A percentile compares a stretch with the other conserved stretches of the same genome.
These are phyloP conservation scores for Hippocampus mohnikei DNA, from an alignment of 2,113 vertebrate genomes.

Conservation along the genomic window DNA sequence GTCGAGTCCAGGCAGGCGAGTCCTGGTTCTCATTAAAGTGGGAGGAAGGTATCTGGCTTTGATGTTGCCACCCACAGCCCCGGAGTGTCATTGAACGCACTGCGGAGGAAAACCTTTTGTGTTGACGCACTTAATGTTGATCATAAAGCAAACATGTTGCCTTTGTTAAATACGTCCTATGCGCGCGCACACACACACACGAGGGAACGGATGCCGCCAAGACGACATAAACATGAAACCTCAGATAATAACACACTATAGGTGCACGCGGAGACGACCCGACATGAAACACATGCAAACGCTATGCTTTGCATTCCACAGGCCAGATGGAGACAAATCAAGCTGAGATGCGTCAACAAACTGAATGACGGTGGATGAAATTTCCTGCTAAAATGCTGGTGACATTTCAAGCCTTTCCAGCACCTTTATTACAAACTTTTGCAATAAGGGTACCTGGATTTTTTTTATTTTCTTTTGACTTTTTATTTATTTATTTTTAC, in stretches of 20 bases:
- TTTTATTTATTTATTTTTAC: too few relatives aligned
- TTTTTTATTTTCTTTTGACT: too few relatives aligned
- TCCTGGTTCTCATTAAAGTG: constrained; percentile 76
- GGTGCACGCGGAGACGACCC: constrained; percentile 13
- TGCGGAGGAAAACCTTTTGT: constrained; percentile 67
- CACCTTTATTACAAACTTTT: neutral
- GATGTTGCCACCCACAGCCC: constrained; percentile 77
- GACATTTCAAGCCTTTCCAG: neutral
- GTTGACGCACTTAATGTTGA: constrained; percentile 65
- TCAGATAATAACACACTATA: constrained; percentile 26
- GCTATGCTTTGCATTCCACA: constrained; percentile 31
- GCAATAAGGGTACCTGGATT: too few relatives aligned
- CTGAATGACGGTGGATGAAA: constrained; percentile 6
- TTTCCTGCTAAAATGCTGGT: neutral
- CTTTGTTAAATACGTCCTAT: constrained; percentile 70
- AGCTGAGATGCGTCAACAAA: constrained; percentile 41
- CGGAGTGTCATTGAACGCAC: constrained; percentile 71
- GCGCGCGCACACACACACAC: constrained; percentile 5
- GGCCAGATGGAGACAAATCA: constrained; percentile 41
- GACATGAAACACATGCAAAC: constrained; percentile 44
- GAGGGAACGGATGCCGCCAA: constrained; percentile 35
- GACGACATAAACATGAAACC: constrained; percentile 44
- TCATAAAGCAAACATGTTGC: constrained; percentile 75
- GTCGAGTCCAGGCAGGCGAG: constrained; percentile 75
- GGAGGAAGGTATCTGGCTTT: constrained; percentile 70